A percentile compares a stretch with the other conserved stretches of the same genome.
Evolutionary conservation across 2,113 vertebrate species (phyloP).

Genomic region (Oceanodroma tethys): DNA sequence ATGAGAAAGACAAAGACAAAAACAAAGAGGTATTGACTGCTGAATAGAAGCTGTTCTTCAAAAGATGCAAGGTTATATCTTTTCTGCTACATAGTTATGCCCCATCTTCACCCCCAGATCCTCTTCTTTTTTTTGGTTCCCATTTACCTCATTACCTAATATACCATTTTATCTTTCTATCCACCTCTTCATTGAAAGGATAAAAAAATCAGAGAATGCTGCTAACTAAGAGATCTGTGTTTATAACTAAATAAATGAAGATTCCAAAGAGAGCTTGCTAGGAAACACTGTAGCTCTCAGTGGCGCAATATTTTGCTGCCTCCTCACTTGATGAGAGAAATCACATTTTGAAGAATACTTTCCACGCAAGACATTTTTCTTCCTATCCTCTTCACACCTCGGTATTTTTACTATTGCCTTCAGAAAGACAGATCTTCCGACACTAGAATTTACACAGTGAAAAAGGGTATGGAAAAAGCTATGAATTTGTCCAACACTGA

Average conservation of each 20-base stretch:
- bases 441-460: background rate
- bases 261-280: slow-evolving; percentile 27
- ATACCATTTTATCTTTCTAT: slow-evolving; percentile 38
- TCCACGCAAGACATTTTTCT: slow-evolving; percentile 75
- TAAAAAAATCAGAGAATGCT: background rate
- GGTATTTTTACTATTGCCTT: background rate
- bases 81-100: background rate
- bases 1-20: background rate
- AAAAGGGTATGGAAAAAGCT: background rate
- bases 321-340: slow-evolving; percentile 73
- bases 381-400: no score
- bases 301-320: slow-evolving; percentile 63
- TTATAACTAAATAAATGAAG: slow-evolving; percentile 15
- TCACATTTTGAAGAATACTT: slow-evolving; percentile 77
- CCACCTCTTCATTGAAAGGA: background rate
- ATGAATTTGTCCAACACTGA: background rate
- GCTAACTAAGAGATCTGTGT: background rate
- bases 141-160: slow-evolving; percentile 52
- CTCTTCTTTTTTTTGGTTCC: background rate
- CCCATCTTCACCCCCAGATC: background rate
- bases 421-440: background rate
- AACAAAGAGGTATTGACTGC: background rate
- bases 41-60: background rate
- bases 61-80: background rate
- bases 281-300: slow-evolving; percentile 58